Evolutionary conservation across 2,888 invertebrate species (phyloP), one percentile per base, ranked within the genome.

Genomic region (Rutpela maculata): DNA sequence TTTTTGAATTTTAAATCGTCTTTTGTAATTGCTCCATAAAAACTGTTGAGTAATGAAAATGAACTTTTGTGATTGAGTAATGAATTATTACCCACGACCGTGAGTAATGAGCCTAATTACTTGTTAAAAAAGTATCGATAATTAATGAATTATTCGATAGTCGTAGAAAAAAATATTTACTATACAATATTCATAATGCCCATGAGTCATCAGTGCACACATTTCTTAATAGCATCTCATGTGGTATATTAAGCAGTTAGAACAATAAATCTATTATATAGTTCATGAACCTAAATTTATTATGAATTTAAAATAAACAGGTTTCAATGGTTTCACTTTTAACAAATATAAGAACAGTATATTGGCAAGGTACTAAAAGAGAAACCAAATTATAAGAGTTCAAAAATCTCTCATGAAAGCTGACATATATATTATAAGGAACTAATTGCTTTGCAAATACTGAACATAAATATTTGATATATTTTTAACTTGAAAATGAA

Each of bases 391-490:
- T 17, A 59, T 11, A 26, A 26, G 31, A 57, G 59, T 69, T 31
- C 17, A 69, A 59, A 35, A 70, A 31, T 19, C 26, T 55, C 22
- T 62, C 72, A 63, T 26, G 72, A 72, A 62, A 62, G 35, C 63
- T 72, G 31, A 63, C 63, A 72, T 19, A 57, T 19, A 57, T 15
- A 55, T 72, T 70, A 72, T 18, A 5, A 50, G 43, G 11, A 38
- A 63, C 72, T 72, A 72, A 72, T 63, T 72, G 55, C 19, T 63
- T n/a, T 55, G 63, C 35, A 72, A 72, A 72, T 55, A 63, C 22
- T 63, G 5, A 31, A 62, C 15, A 59, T 63, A 72, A 70, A 72
- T 72, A 72, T 63, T 55, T 72, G 62, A 43, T 31, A 72, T 17
- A 62, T 55, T 31, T 70, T 63, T 62, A 70, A 56, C 59, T 56